Evolutionary conservation across 2,797 vertebrate species (phyloP), one percentile per base, ranked within the genome.

Genomic region (Percopsis omiscomaycus): DNA sequence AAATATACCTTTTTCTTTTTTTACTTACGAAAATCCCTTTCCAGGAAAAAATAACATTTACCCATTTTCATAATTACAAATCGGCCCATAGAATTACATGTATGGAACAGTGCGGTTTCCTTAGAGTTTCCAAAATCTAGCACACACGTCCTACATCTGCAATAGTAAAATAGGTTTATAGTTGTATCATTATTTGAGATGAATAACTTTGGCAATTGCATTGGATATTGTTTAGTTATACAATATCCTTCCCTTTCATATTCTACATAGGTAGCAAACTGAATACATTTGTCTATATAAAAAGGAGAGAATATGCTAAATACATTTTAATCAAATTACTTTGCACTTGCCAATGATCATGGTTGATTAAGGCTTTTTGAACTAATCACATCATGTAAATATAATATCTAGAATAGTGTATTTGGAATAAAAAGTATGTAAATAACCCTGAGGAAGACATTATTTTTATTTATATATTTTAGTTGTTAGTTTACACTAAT

Each of bases 1-100:
- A 87, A 84, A 86, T 81, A 84, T 10, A 81, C 45, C 69, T 45
- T 2, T 13, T 53, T 50, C 13, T 29, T 73, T 69, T 69, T 75
- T 37, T 37, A 8, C 22, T 22, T 22, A 22, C 22, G 22, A 22
- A 22, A 22, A 22, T 22, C 22, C 22, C 22, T 3, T 37, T 37
- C 5, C 32, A 37, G 32, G 32, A 37, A 37, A 37, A 37, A 37
- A 37, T 37, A 37, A 37, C 32, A 37, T 8, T 5, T 37, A 37
- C 6, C 8, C 6, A 37, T 37, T 37, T 37, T 37, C 32, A 37
- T 37, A 37, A 37, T 37, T 37, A 37, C 5, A 37, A 37, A 37
- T 37, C 3, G 8, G 32, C 32, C 5, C 32, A 37, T 37, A 37
- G 22, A 22, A 37, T 5, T 5, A 37, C 32, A 37, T 37, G 32